These are phyloP conservation scores for Aulostomus chinensis DNA, from an alignment of 2,797 vertebrate genomes.

Conservation along the genomic window DNA sequence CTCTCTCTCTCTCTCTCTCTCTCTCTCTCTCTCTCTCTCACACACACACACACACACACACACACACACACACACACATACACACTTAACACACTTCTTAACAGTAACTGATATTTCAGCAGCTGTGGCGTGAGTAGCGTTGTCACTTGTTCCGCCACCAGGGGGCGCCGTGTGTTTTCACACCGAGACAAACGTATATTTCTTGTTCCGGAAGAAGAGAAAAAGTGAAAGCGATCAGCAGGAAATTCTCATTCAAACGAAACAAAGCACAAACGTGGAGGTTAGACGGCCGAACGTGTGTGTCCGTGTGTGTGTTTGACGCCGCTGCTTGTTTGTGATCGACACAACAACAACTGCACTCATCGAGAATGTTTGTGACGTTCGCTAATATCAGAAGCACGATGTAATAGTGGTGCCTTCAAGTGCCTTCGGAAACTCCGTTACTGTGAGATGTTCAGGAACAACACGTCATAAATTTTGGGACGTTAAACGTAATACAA, in stretches of 20 bases:
- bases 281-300: background rate
- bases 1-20: too few species aligned
- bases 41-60: too few species aligned
- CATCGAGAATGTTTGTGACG: background rate
- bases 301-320: background rate
- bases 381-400: too few species aligned
- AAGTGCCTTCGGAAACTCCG: background rate
- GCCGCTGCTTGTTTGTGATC: background rate
- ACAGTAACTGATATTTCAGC: too few species aligned
- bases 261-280: background rate
- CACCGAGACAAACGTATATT: background rate
- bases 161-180: background rate
- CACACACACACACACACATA: too few species aligned
- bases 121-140: too few species aligned
- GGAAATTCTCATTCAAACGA: background rate
- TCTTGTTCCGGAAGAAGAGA: conserved; percentile 1
- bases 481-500: too few species aligned
- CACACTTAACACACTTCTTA: too few species aligned
- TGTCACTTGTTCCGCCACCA: too few species aligned
- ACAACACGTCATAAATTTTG: background rate
- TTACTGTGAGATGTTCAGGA: background rate
- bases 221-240: background rate
- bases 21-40: too few species aligned
- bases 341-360: background rate
- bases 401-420: background rate